Percentiles rank a stretch among this genome's conserved stretches.
phyloP scores from a whole-genome alignment of 2,888 invertebrate species.

The Calephelis perditalis region DNA sequence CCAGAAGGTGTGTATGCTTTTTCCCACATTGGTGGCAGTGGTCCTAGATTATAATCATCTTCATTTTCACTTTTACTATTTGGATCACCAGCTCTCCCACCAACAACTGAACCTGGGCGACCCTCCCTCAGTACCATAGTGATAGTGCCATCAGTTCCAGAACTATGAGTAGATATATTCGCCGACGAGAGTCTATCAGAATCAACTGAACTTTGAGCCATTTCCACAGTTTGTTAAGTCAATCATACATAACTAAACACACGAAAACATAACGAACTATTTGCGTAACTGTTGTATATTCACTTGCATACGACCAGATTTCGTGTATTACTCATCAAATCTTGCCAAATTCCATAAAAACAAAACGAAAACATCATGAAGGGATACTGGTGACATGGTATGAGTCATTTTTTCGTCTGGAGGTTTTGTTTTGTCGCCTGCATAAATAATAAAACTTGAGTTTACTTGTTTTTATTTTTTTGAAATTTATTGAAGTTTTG shows the following conservation, averaged over 20 bases:
- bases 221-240: conserved; percentile 32
- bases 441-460: conserved; percentile 19
- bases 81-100: conserved; percentile 61
- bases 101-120: conserved; percentile 57
- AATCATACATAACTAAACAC: conserved; percentile 22
- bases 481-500: conserved; percentile 34
- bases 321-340: conserved; percentile 52
- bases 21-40: conserved; percentile 97
- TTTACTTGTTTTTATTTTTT: not conserved
- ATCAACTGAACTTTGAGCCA: conserved; percentile 70
- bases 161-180: conserved; percentile 70
- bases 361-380: conserved; percentile 57
- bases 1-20: conserved; percentile 97
- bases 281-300: conserved; percentile 26
- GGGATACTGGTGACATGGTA: conserved; percentile 53
- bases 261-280: conserved; percentile 28
- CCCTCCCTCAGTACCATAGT: conserved; percentile 32
- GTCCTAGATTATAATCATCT: conserved; percentile 89
- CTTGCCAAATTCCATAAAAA: conserved; percentile 55
- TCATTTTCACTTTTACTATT: conserved; percentile 75
- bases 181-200: conserved; percentile 71
- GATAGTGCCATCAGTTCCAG: conserved; percentile 66
- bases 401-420: conserved; percentile 66
- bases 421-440: conserved; percentile 42
- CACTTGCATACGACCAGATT: conserved; percentile 35